Evolutionary conservation across 92 coral and sea anemone species (phyloP), one percentile per base, ranked within the genome.

Genomic region (Isaurus tuberculatus): DNA sequence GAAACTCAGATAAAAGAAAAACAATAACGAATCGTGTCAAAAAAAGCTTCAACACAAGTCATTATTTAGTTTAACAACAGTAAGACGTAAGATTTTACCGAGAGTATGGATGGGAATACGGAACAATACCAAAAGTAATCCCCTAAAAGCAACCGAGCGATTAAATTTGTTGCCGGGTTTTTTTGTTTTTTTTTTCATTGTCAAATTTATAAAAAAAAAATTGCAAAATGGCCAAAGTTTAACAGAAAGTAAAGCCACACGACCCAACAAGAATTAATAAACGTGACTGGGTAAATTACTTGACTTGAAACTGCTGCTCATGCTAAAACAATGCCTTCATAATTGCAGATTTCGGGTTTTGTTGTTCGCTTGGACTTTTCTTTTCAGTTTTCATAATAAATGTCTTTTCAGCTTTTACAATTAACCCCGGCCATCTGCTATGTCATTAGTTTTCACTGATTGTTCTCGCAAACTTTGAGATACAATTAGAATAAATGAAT

Each of bases 291-390:
- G 46, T 43, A 58, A 77, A 57, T 77, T 58, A 77, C 82, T 58
- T 34, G 46, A 77, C 31, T 57, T 70, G 70, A 49, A 77, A 77
- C 57, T 44, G 70, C 36, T 77, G 82, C 60, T 33, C 68, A 40
- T 77, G 82, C 37, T 77, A 55, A 57, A 58, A 77, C 82, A 77
- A 77, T 77, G 26, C 82, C 53, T 65, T 28, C 79, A 80, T 94
- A 91, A 94, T 94, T 94, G 98, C 91, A 92, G 87, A 83, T 89
- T 94, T 91, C 85, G 93, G 91, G 82, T 91, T 91, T 85, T 90
- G 92, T 86, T 94, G 79, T 91, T 34, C 64, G 92, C 88, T 85
- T 85, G 88, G 98, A 91, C 97, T 91, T 91, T 85, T 75, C 88
- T 70, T 70, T n/a, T 70, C 20, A 55, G 27, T 26, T 13, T 10